Evolutionary conservation across 2,797 vertebrate species (phyloP).

Genomic region (Cephalopachus bancanus): DNA sequence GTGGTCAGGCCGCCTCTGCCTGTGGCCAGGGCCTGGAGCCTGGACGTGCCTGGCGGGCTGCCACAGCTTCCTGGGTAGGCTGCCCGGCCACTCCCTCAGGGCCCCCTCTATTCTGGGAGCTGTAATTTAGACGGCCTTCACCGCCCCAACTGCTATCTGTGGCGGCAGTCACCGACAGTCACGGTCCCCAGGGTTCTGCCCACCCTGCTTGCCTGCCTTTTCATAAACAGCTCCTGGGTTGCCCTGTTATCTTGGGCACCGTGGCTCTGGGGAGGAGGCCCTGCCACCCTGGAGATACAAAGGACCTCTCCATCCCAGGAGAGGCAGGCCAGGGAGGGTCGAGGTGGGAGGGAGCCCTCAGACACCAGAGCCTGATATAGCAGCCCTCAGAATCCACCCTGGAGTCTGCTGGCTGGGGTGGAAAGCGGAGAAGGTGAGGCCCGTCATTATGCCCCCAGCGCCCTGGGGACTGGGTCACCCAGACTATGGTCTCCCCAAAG

Average conservation of each 20-base stretch:
- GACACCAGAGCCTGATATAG: conserved; percentile 56
- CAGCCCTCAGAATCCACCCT: conserved; percentile 30
- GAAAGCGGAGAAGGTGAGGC: neutral
- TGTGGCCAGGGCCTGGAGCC: conserved; percentile 31
- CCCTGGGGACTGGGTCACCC: neutral
- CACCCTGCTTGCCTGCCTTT: conserved; percentile 22
- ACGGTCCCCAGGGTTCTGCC: conserved; percentile 35
- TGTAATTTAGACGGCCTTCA: conserved; percentile 74
- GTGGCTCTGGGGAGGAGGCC: conserved; percentile 38
- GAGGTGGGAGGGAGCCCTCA: neutral
- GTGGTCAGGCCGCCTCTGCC: conserved; percentile 43
- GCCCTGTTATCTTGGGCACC: conserved; percentile 78
- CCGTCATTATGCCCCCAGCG: conserved; percentile 39
- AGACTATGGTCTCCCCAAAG: neutral
- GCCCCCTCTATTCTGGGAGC: conserved; percentile 80
- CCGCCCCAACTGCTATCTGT: conserved; percentile 76
- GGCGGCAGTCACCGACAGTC: conserved; percentile 18
- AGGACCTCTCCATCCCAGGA: neutral
- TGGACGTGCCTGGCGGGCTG: conserved; percentile 36
- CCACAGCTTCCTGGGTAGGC: conserved; percentile 67
- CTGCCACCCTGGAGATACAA: conserved; percentile 71
- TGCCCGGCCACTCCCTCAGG: neutral
- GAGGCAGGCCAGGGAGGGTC: neutral
- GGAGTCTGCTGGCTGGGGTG: conserved; percentile 33
- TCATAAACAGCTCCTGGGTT: conserved; percentile 70